Percentiles rank a stretch among this genome's conserved stretches.
phyloP scores from a whole-genome alignment of 2,113 vertebrate species.

The Oostethus manadensis region DNA sequence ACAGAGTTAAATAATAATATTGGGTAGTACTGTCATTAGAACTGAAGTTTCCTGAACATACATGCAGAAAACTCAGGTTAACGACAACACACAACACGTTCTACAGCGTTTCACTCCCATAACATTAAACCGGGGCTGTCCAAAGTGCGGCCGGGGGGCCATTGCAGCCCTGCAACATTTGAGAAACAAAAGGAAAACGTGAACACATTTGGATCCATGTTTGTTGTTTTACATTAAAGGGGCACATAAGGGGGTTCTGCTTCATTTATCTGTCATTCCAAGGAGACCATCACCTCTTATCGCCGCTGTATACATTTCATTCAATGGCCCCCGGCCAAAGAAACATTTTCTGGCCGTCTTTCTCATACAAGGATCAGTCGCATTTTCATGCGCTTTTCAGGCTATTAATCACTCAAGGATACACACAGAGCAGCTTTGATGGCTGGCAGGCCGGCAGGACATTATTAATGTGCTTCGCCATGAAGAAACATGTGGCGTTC shows the following conservation, averaged over 20 bases:
- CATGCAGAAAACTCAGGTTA: too few species aligned
- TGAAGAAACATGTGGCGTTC: constrained; percentile 63
- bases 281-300: constrained; percentile 19
- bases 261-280: constrained; percentile 52
- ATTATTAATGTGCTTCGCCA: constrained; percentile 56
- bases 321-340: constrained; percentile 48
- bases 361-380: constrained; percentile 1
- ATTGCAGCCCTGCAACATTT: neutral
- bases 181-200: too few species aligned
- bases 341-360: constrained; percentile 30
- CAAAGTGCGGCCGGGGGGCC: neutral
- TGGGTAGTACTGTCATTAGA: too few species aligned
- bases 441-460: constrained; percentile 52
- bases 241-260: neutral
- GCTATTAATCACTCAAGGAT: constrained; percentile 58
- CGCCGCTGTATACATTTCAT: constrained; percentile 51
- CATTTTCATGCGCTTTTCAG: constrained; percentile 40
- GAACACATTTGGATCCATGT: too few species aligned
- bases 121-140: neutral
- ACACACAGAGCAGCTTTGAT: constrained; percentile 21
- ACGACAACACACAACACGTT: too few species aligned
- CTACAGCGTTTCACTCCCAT: too few species aligned
- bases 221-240: too few species aligned
- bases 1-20: too few species aligned
- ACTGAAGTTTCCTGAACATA: too few species aligned